Evolutionary conservation across 35 echinoderm and acorn worm species (phyloP), one percentile per base, ranked within the genome.

Genomic region (Holothuria glaberrima): DNA sequence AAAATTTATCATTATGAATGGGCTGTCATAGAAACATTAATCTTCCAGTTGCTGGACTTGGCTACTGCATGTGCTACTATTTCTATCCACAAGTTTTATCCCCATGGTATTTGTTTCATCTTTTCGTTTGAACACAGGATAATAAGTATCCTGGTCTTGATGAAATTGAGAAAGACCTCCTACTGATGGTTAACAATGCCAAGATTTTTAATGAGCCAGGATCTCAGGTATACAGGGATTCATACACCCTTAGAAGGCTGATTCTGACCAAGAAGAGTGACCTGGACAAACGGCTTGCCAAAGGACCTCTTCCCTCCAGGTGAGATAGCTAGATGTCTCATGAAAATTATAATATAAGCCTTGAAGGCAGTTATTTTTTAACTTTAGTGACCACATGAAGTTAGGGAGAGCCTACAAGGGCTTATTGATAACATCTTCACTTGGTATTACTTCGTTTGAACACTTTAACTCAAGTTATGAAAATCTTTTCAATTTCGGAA

Each of bases 171-270:
- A 95, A 99, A 30, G 97, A 99, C 78, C 73, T 99, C 12, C 48
- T 88, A 32, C 75, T 99, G 31, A 99, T 99, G 97, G 97, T 99
- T 20, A 95, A 92, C 68, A 99, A 99, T 81, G 97, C 97, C 88
- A 99, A 99, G 86, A 90, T 72, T 14, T 99, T 99, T 71, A 99
- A 99, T 60, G 97, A 99, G 48, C 97, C 97, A 18, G 93, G 93
- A 19, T 99, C 97, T 27, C 97, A 99, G 75, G 91, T 99, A 34
- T 95, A 99, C 50, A 95, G 94, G 68, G 97, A 99, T 91, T 91
- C 97, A 25, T 89, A 90, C 59, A 93, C 93, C 34, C 88, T 99
- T 12, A 95, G 92, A 89, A 94, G 92, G 81, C 62, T 93, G 12
- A 91, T 95, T 30, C 21, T 58, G 5, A 59, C 64, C 19, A 93